Evolutionary conservation across 2,113 vertebrate species (phyloP).

Genomic region (Rhynchomys soricoides): DNA sequence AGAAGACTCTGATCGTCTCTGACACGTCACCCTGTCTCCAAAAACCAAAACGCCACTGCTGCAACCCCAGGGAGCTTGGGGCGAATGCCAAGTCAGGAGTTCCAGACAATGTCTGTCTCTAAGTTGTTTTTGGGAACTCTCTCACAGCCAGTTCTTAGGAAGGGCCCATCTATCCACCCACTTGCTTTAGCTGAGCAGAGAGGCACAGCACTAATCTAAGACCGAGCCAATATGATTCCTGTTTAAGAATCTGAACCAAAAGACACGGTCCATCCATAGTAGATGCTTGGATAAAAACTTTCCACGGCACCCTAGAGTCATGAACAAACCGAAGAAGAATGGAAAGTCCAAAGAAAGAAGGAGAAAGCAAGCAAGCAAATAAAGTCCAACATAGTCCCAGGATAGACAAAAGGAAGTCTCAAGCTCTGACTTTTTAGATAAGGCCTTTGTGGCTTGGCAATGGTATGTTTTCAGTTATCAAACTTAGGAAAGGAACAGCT

Average conservation of each 20-base stretch:
- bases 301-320: not conserved
- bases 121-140: not conserved
- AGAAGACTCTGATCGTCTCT: slow-evolving; percentile 96
- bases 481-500: slow-evolving; percentile 17
- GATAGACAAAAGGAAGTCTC: not conserved
- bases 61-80: slow-evolving; percentile 16
- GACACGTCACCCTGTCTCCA: slow-evolving; percentile 95
- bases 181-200: not conserved
- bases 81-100: not conserved
- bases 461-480: not conserved
- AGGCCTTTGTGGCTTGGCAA: not conserved
- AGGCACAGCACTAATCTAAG: slow-evolving; percentile 2
- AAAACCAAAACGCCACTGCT: slow-evolving; percentile 74
- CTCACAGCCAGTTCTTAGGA: not conserved
- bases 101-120: not conserved
- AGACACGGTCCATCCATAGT: not conserved
- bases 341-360: not conserved
- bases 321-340: not conserved
- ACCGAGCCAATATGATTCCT: not conserved
- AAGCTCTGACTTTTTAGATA: not conserved
- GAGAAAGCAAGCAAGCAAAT: not conserved
- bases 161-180: not conserved
- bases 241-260: slow-evolving; percentile 15
- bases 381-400: not conserved
- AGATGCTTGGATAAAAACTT: not conserved